Evolutionary conservation across 1,140 invertebrate species (phyloP), one percentile per base, ranked within the genome.

Genomic region (Caenorhabditis tropicalis): DNA sequence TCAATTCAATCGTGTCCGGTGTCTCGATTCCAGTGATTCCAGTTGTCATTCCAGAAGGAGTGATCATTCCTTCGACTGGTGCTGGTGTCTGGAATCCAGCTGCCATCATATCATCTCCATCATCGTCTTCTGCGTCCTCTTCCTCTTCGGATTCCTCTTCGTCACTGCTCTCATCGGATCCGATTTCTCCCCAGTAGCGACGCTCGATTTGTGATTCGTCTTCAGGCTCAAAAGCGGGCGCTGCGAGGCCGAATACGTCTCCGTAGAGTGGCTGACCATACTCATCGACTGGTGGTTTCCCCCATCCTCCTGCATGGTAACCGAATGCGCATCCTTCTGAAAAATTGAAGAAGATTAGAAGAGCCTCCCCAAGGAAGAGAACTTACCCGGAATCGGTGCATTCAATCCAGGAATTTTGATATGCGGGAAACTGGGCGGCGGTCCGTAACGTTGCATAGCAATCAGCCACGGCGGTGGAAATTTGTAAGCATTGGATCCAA

Each of bases 241-340:
- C 90, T 27, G 89, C 84, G 21, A 91, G 46, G 21, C 97, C 98
- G 92, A 99, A 99, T 0, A 99, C 98, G 93, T 99, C 98, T 10
- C 98, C 98, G 92, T 99, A 99, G 0, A 99, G 92, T 0, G 98
- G 98, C 92, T 97, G 95, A 21, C 98, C 98, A 87, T 94, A 95
- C 92, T 99, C 97, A 93, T 99, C 98, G 0, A 99, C 98, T 1
- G 98, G 98, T n/a, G 98, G 98, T 92, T 99, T 99, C 80, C 98
- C 97, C 97, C 97, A 99, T 65, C 97, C 97, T 49, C 96, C 97
- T 2, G 97, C 97, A 93, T 99, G 98, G 92, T 99, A 99, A 36
- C 98, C 98, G 92, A 99, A 99, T 0, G 96, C 95, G 91, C 97
- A 99, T 9, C 95, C 95, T 88, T 99, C 96, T 1, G 96, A 96